Base-by-base conservation (phyloP, 1,140 invertebrate species). In the Pemphigus obesinymphae region DNA sequence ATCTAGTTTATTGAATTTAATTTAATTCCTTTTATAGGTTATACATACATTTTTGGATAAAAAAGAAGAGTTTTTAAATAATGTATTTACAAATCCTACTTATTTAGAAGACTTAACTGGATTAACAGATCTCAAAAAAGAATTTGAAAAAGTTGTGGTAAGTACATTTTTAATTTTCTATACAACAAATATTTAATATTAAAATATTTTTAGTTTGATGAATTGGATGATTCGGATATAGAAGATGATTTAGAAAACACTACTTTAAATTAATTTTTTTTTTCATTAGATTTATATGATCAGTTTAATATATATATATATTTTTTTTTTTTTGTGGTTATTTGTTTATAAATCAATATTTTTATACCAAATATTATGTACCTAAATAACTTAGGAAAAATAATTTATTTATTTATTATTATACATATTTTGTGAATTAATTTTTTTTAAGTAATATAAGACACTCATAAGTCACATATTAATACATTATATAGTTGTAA, bases 61-160 rank as follows among this genome's bases (percentile, higher is more conserved):
- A 3, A 92, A 93, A 0, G 91, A 92, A 82, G 90, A 91, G 1
- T 98, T 99, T 87, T 86, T 99, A 23, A 84, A 95, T 8, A 91
- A 94, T 84, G 95, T 94, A 0, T 96, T 97, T 84, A 93, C 96
- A 85, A 91, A 92, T 85, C 91, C 94, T 3, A 92, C 91, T 83
- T 94, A 93, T 88, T 89, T 99, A 70, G 96, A 98, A 88, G 91
- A 94, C 84, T 85, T 98, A 0, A 95, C 96, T 6, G 96, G 96
- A 0, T 88, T 98, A 11, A 92, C 92, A 8, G 89, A 94, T 84
- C 88, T 97, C 76, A 91, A 94, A 63, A 88, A 90, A 45, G 88
- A 89, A 29, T 89, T 90, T 20, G 90, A 93, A 85, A 87, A 91
- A 82, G 89, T 89, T 31, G 90, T 93, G 86, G 92, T 92, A 86